Conservation (phyloP, 2,888 invertebrate genomes). For the Dromius quadrimaculatus region DNA sequence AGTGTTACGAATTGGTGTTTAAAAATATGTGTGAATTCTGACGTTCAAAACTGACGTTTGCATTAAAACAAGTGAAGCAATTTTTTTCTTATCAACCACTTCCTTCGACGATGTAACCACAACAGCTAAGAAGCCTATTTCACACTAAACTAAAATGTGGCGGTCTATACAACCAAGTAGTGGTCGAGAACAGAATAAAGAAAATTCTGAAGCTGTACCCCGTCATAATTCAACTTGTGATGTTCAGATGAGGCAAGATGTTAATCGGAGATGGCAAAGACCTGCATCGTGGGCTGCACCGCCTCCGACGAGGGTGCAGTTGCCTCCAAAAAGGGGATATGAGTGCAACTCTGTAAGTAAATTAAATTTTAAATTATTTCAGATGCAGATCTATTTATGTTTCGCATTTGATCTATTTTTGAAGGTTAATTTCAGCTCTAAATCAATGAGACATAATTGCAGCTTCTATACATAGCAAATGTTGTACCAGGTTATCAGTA, state of each 20-base stretch:
- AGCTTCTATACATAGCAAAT: no score
- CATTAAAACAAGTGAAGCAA: no score
- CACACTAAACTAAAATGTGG: constrained; percentile 30
- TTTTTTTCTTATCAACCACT: not conserved
- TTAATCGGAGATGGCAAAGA: constrained; percentile 59
- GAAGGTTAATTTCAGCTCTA: no score
- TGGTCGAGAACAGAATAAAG: no score
- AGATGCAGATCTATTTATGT: no score
- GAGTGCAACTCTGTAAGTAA: constrained; percentile 41
- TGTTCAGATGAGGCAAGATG: constrained; percentile 2
- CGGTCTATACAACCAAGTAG: constrained; percentile 32
- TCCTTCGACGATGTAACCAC: constrained; percentile 15
- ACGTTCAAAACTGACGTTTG: no score
- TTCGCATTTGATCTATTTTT: no score
- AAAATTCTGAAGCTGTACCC: not conserved
- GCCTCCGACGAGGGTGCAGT: not conserved
- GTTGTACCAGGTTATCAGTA: no score
- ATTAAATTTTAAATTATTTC: no score
- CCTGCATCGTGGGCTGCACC: constrained; percentile 63
- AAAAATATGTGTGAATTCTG: no score
- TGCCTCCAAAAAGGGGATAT: constrained; percentile 4
- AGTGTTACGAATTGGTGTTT: no score
- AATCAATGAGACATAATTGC: no score
- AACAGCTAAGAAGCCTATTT: not conserved
- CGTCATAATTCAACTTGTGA: constrained; percentile 21